A percentile compares a stretch with the other conserved stretches of the same genome.
These are phyloP conservation scores for Drosophila setifemur DNA, from an alignment of 1,140 invertebrate genomes.

Conservation along the genomic window DNA sequence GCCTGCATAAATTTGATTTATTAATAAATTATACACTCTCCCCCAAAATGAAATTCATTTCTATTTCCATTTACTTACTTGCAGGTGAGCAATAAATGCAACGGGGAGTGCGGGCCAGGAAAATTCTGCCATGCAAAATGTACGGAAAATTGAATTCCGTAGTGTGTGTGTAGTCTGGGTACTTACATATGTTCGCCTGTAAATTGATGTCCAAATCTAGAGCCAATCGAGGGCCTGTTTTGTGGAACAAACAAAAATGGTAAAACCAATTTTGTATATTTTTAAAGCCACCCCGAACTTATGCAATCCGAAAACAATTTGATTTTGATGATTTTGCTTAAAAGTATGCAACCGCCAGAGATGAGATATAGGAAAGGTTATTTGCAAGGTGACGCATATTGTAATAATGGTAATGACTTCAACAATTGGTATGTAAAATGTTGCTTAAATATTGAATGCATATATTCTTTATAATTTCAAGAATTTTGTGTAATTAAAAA, in stretches of 20 bases:
- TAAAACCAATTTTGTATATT: slow-evolving; percentile 6
- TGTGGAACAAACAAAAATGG: slow-evolving; percentile 12
- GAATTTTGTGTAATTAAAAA: too few relatives aligned
- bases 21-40: slow-evolving; percentile 48
- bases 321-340: not conserved
- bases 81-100: slow-evolving; percentile 20
- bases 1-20: slow-evolving; percentile 34
- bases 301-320: slow-evolving; percentile 12
- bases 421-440: not conserved
- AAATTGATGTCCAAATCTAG: slow-evolving; percentile 33
- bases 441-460: not conserved
- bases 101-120: not conserved
- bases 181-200: slow-evolving; percentile 24
- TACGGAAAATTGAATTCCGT: slow-evolving; percentile 23
- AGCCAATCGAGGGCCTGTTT: slow-evolving; percentile 24
- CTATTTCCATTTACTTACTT: slow-evolving; percentile 41
- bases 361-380: not conserved
- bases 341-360: slow-evolving; percentile 32
- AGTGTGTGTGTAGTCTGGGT: not conserved
- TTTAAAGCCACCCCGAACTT: slow-evolving; percentile 18
- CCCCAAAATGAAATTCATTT: slow-evolving; percentile 29
- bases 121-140: not conserved
- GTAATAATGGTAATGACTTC: not conserved
- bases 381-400: slow-evolving; percentile 7
- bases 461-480: not conserved